Percentiles rank a stretch among this genome's conserved stretches.
Evolutionary conservation across 2,888 invertebrate species (phyloP).

Genomic region (Cephus nigrinus): DNA sequence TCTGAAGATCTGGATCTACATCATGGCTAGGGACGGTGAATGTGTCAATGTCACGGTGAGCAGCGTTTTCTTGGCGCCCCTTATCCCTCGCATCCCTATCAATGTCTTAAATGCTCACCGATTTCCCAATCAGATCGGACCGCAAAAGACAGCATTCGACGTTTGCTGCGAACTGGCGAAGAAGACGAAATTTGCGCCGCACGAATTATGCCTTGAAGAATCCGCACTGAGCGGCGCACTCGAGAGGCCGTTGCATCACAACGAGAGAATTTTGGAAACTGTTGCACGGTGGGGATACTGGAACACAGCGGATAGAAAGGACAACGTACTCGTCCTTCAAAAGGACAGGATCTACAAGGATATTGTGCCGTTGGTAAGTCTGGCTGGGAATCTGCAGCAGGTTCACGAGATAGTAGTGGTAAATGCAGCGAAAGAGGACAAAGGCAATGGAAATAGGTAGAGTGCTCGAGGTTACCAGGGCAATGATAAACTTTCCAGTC

Average conservation of each 20-base stretch:
- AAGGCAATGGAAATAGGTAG: no score
- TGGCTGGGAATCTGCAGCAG: background rate
- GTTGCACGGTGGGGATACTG: slow-evolving; percentile 89
- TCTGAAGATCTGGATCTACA: slow-evolving; percentile 82
- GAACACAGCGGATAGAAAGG: slow-evolving; percentile 86
- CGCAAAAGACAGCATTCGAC: slow-evolving; percentile 81
- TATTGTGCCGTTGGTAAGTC: slow-evolving; percentile 61
- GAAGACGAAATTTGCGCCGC: slow-evolving; percentile 74
- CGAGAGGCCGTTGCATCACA: slow-evolving; percentile 81
- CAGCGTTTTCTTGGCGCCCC: background rate
- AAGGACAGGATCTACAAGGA: slow-evolving; percentile 62
- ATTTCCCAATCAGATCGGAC: slow-evolving; percentile 73
- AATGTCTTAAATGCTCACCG: no score
- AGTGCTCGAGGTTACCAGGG: no score
- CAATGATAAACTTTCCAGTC: no score
- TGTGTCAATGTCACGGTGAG: slow-evolving; percentile 73
- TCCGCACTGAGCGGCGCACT: slow-evolving; percentile 80
- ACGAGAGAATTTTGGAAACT: slow-evolving; percentile 76
- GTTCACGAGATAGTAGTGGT: no score
- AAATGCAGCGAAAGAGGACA: no score
- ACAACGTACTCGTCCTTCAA: slow-evolving; percentile 81
- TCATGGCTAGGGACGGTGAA: slow-evolving; percentile 73
- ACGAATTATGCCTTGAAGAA: slow-evolving; percentile 83
- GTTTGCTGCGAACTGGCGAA: slow-evolving; percentile 78
- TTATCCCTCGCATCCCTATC: no score